Evolutionary conservation across 1,140 invertebrate species (phyloP).

Genomic region (Microplitis mediator): DNA sequence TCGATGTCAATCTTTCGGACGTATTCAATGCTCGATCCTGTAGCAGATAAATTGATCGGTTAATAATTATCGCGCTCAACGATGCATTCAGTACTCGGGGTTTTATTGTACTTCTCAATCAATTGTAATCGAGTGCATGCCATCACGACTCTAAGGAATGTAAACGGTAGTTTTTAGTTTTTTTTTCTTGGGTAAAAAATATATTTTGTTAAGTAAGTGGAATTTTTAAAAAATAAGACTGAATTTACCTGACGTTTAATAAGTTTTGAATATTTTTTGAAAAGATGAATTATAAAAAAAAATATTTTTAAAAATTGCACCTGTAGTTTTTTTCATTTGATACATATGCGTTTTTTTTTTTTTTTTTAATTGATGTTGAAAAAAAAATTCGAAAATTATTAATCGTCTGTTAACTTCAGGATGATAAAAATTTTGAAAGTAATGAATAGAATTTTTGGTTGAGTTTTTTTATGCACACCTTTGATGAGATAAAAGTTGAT

Average conservation of each 20-base stretch:
- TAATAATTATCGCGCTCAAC: constrained; percentile 26
- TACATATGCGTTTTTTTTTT: too few species aligned
- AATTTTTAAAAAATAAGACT: neutral
- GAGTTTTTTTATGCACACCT: too few species aligned
- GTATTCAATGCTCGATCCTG: constrained; percentile 83
- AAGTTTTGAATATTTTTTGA: too few species aligned
- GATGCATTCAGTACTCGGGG: neutral
- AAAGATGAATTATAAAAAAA: too few species aligned
- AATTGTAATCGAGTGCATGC: neutral
- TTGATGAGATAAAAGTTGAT: too few species aligned
- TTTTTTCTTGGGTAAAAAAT: neutral
- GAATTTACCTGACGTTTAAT: neutral
- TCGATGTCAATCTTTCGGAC: constrained; percentile 76
- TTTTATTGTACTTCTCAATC: constrained; percentile 12
- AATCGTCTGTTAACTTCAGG: too few species aligned
- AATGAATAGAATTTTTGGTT: too few species aligned
- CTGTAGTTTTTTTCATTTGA: too few species aligned
- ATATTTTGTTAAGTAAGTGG: neutral
- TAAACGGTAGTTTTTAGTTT: neutral
- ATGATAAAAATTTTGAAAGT: too few species aligned
- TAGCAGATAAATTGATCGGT: constrained; percentile 42
- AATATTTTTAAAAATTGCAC: too few species aligned
- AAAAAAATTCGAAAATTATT: too few species aligned
- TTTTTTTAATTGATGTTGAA: too few species aligned
- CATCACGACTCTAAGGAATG: neutral